These are phyloP conservation scores for Nixonia krombeini DNA, from an alignment of 1,140 invertebrate genomes.

Conservation along the genomic window DNA sequence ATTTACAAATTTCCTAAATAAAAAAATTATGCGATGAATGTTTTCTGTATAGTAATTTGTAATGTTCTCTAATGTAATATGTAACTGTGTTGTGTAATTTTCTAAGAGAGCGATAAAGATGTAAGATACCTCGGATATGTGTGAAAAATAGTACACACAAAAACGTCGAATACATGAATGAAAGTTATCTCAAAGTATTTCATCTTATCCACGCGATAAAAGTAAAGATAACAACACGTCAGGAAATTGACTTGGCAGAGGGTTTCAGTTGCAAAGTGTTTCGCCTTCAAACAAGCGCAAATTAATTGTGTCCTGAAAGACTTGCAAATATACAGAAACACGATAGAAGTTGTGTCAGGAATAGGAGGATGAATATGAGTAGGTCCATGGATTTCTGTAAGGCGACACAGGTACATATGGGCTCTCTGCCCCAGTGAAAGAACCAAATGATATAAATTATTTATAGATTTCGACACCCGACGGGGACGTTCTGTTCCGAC, in stretches of 20 bases:
- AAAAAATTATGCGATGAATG: no score
- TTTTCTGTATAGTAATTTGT: no score
- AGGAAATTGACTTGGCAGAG: no score
- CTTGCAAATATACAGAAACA: no score
- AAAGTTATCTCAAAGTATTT: no score
- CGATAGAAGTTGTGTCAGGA: slow-evolving; percentile 10
- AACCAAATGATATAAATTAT: slow-evolving; percentile 73
- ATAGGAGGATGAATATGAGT: slow-evolving; percentile 37
- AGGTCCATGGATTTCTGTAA: slow-evolving; percentile 61
- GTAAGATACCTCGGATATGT: no score
- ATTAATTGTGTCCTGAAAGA: neutral
- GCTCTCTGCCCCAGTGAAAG: slow-evolving; percentile 60
- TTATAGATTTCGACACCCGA: slow-evolving; percentile 71
- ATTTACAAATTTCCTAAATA: no score
- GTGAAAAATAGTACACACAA: no score
- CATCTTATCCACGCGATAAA: neutral
- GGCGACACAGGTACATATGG: slow-evolving; percentile 71
- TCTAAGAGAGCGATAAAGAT: no score
- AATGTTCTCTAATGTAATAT: no score
- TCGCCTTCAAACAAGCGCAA: neutral
- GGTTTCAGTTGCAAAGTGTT: neutral
- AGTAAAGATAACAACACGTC: neutral
- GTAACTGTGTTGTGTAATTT: no score
- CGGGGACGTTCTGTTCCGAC: slow-evolving; percentile 47
- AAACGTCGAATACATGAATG: no score